These are phyloP conservation scores for Aphrophora alni DNA, from an alignment of 2,888 invertebrate species.

Conservation along the genomic window DNA sequence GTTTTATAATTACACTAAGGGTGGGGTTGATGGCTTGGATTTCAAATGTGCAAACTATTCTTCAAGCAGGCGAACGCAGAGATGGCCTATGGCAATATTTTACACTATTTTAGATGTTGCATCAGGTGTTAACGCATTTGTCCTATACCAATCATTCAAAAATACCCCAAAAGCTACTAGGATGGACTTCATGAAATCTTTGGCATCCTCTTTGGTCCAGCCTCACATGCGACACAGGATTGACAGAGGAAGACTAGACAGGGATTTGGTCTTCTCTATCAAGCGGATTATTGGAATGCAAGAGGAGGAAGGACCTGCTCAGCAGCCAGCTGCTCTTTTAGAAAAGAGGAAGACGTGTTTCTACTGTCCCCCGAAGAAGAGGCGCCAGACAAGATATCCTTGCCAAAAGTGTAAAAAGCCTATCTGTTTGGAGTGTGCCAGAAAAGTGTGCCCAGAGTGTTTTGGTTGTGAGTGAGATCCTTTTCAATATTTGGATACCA, in stretches of 20 bases:
- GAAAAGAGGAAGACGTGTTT: slow-evolving; percentile 20
- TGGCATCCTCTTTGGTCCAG: slow-evolving; percentile 11
- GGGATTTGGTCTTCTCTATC: background rate
- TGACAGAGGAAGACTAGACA: background rate
- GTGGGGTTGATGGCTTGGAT: slow-evolving; percentile 36
- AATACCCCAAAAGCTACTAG: slow-evolving; percentile 7
- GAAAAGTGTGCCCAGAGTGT: slow-evolving; percentile 3
- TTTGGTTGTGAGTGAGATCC: background rate
- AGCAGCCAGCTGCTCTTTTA: background rate
- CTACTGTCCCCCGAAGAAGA: slow-evolving; percentile 11
- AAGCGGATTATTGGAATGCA: too few species aligned
- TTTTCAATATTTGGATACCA: background rate
- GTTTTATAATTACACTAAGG: slow-evolving; percentile 37
- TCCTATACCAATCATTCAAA: slow-evolving; percentile 17
- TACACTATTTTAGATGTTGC: slow-evolving; percentile 8
- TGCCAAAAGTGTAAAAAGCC: slow-evolving; percentile 16
- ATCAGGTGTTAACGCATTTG: slow-evolving; percentile 21
- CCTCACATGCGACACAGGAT: slow-evolving; percentile 18
- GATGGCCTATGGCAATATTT: slow-evolving; percentile 34
- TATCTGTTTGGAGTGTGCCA: slow-evolving; percentile 25
- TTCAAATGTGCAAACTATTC: slow-evolving; percentile 35
- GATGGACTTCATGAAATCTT: slow-evolving; percentile 11
- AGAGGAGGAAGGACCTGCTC: background rate
- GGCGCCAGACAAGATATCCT: slow-evolving; percentile 18
- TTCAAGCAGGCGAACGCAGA: slow-evolving; percentile 23